Evolutionary conservation across 2,888 invertebrate genomes (phyloP), one percentile per base, ranked within the genome.

Genomic region (Eupithecia pulchellata): DNA sequence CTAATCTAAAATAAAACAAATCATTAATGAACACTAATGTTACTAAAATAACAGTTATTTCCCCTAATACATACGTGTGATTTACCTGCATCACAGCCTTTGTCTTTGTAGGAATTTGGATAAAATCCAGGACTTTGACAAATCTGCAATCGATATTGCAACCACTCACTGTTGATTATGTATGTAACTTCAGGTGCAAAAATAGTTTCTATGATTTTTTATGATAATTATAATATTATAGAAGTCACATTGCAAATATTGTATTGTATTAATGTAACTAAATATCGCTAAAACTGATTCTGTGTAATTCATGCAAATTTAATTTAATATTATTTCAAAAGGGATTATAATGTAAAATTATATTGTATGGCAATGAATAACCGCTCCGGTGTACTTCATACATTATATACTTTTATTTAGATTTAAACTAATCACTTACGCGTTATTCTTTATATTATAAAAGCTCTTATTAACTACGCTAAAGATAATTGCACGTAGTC

Each of bases 401-500:
- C 13, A 52, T 52, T 52, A 1, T 52, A 25, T 11, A 52, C 25
- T 1, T 13, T 52, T 52, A 25, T 52, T 25, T 4, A 52, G 11
- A 25, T 13, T 25, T 52, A 52, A 47, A n/a, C n/a, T 47, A 25
- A 52, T 52, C 13, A 25, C 52, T 25, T 52, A 25, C 52, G 52
- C 25, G 52, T 52, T 34, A 8, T 30, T 9, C n/a, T 3, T 39
- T 20, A 47, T 9, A 47, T 47, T 20, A 20, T 4, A 34, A 11
- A 30, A 34, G 34, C 34, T 34, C 9, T 9, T 34, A 34, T 34
- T 34, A 11, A 25, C 52, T 67, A 34, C 34, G 17, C n/a, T 36
- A 55, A 36, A 71, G 34, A 61, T 64, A 34, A 71, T 71, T 68
- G 71, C 71, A 68, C 67, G 52, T 36, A 55, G 30, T 55, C 62